Percentiles rank a stretch among this genome's conserved stretches.
These are phyloP conservation scores for Oscheius myriophilus DNA, from an alignment of 2,888 invertebrate species.

Conservation along the genomic window DNA sequence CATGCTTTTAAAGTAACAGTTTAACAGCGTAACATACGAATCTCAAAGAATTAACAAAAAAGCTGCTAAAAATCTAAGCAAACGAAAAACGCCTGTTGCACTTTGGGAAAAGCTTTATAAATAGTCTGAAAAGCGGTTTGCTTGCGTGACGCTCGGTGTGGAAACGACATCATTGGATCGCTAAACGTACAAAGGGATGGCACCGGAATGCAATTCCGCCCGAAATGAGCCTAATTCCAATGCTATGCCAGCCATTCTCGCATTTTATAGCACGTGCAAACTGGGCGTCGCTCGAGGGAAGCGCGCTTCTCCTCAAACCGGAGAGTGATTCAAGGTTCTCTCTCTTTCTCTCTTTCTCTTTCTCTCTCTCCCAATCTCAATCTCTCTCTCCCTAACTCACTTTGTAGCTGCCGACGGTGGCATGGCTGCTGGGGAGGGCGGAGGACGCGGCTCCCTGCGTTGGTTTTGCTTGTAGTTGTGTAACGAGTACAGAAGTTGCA, in stretches of 20 bases:
- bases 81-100: too few species aligned
- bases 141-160: too few species aligned
- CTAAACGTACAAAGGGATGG: slow-evolving; percentile 21
- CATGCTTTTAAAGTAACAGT: too few species aligned
- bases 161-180: neutral
- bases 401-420: slow-evolving; percentile 19
- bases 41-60: too few species aligned
- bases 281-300: slow-evolving; percentile 3
- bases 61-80: too few species aligned
- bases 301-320: neutral
- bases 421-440: slow-evolving; percentile 23
- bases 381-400: slow-evolving; percentile 8
- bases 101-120: too few species aligned
- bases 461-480: slow-evolving; percentile 82
- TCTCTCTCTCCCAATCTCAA: neutral
- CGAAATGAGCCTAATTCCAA: slow-evolving; percentile 32
- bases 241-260: slow-evolving; percentile 30
- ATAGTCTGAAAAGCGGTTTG: too few species aligned
- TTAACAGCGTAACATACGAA: too few species aligned
- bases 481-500: slow-evolving; percentile 92
- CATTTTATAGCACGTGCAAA: slow-evolving; percentile 31
- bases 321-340: neutral
- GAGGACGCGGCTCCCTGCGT: slow-evolving; percentile 41
- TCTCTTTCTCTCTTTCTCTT: slow-evolving; percentile 1
- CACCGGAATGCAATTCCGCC: slow-evolving; percentile 29